phyloP scores from a whole-genome alignment of 2,113 vertebrate species.

The Callipepla squamata region DNA sequence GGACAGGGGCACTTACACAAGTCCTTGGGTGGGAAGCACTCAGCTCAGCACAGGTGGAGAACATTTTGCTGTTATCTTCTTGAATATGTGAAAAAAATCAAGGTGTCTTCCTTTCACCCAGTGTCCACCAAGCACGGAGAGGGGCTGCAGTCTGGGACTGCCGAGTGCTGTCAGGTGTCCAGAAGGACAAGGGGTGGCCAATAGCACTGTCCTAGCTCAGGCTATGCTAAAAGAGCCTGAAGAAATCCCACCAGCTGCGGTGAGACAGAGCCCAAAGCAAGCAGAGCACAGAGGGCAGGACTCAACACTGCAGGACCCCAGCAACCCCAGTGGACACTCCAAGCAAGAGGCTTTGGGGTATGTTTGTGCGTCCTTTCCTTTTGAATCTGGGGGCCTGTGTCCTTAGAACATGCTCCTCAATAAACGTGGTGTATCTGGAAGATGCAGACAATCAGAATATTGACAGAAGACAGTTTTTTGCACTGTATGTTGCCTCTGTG shows the following conservation, averaged over 20 bases:
- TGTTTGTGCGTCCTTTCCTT: neutral
- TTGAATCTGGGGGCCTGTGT: neutral
- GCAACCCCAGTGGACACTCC: neutral
- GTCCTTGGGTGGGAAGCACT: neutral
- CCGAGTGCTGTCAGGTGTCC: neutral
- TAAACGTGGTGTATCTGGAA: neutral
- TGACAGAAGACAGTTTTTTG: conserved; percentile 8
- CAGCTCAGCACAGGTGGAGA: neutral
- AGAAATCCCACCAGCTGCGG: neutral
- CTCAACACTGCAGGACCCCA: neutral
- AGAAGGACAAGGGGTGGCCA: neutral
- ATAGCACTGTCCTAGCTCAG: neutral
- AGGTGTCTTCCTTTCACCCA: neutral
- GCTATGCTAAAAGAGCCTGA: neutral
- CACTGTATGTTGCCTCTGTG: conserved; percentile 22
- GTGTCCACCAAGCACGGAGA: neutral
- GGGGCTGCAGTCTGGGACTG: rapidly evolving
- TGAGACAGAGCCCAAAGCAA: neutral
- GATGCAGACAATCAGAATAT: neutral
- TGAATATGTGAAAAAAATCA: neutral
- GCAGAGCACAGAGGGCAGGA: neutral
- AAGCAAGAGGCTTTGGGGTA: neutral
- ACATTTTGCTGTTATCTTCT: neutral
- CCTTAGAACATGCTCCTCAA: neutral
- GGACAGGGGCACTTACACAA: conserved; percentile 5